Conservation (phyloP, 2,113 vertebrate species). For the Ochotona princeps region DNA sequence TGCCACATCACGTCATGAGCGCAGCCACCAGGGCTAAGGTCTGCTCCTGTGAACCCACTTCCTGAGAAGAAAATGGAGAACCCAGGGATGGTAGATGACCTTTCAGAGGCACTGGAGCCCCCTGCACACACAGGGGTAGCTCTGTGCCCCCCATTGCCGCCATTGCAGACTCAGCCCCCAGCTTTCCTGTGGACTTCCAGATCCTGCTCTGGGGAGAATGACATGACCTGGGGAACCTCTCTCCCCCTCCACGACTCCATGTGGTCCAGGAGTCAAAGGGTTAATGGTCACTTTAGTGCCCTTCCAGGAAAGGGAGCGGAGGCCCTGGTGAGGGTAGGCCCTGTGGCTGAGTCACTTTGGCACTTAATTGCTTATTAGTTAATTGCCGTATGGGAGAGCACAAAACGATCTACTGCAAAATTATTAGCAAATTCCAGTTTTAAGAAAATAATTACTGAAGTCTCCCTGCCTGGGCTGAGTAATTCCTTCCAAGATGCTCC, state of each 20-base stretch:
- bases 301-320: conserved; percentile 13
- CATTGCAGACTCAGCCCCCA: rapidly evolving
- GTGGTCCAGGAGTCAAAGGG: background rate
- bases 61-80: background rate
- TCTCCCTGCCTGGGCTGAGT: conserved; percentile 73
- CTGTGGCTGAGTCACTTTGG: conserved; percentile 57
- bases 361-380: conserved; percentile 75
- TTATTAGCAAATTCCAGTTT: conserved; percentile 80
- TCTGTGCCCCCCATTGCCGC: no score
- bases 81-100: background rate
- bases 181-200: background rate
- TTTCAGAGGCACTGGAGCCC: background rate
- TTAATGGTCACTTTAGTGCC: conserved; percentile 3
- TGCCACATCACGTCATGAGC: rapidly evolving
- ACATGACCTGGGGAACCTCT: no score
- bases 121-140: no score
- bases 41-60: background rate
- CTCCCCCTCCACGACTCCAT: background rate
- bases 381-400: conserved; percentile 65
- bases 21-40: background rate
- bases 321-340: background rate
- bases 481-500: conserved; percentile 78
- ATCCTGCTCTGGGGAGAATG: background rate
- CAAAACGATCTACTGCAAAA: conserved; percentile 62
- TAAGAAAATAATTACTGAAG: conserved; percentile 80